A percentile compares a stretch with the other conserved stretches of the same genome.
Conservation (phyloP, 2,113 vertebrate genomes). For the Etia nguti region DNA sequence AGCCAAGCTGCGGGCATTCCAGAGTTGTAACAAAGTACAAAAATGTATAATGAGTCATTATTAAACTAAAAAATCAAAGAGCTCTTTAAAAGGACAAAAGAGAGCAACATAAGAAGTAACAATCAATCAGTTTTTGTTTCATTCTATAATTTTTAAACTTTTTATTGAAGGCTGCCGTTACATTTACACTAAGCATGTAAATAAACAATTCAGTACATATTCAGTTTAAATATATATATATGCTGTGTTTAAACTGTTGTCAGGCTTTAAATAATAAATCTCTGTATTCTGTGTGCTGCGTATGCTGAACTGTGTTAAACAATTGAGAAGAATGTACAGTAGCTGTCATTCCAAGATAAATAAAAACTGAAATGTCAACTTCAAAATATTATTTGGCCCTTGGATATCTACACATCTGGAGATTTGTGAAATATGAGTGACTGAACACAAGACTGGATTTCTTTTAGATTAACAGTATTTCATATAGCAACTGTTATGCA, state of each 20-base stretch:
- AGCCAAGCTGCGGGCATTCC: not conserved
- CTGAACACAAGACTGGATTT: conserved; percentile 14
- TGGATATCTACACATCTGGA: not conserved
- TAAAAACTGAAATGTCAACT: not conserved
- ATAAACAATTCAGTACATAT: too few relatives aligned
- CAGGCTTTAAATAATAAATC: too few relatives aligned
- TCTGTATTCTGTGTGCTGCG: not conserved
- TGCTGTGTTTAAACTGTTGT: too few relatives aligned
- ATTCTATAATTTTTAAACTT: too few relatives aligned
- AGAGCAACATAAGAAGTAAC: not conserved
- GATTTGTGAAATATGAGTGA: conserved; percentile 11
- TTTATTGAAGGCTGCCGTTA: too few relatives aligned
- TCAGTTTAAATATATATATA: too few relatives aligned
- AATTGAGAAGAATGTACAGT: not conserved
- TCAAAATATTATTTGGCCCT: not conserved
- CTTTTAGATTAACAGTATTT: conserved; percentile 54
- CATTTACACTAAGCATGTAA: too few relatives aligned
- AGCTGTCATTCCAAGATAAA: not conserved
- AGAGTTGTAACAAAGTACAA: not conserved
- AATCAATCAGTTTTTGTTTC: too few relatives aligned
- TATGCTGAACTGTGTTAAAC: not conserved
- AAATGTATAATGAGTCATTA: not conserved
- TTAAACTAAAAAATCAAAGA: not conserved
- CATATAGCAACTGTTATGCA: conserved; percentile 42
- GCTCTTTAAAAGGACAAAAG: not conserved